phyloP scores from a whole-genome alignment of 2,888 invertebrate genomes.

The Drosophila borborema region DNA sequence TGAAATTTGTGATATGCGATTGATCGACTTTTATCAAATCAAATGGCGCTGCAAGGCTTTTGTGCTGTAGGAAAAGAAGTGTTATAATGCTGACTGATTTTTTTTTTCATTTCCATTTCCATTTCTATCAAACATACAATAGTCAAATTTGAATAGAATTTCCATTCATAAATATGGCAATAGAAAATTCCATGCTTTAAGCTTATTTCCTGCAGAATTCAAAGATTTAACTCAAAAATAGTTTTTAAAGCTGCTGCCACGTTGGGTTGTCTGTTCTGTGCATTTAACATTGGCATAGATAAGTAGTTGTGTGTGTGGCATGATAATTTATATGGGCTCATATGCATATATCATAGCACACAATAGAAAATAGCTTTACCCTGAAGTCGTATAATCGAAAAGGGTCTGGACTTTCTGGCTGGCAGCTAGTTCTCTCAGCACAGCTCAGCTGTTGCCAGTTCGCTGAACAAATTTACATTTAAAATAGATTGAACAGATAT shows the following conservation, averaged over 20 bases:
- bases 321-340: constrained; percentile 41
- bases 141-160: neutral
- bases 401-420: constrained; percentile 34
- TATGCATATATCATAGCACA: constrained; percentile 41
- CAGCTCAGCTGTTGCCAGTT: constrained; percentile 24
- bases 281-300: constrained; percentile 9
- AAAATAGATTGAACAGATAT: constrained; percentile 31
- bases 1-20: neutral
- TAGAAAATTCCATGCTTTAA: neutral
- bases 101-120: neutral
- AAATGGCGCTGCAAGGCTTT: neutral
- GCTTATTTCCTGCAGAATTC: too few relatives aligned
- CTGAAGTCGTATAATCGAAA: constrained; percentile 24
- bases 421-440: neutral
- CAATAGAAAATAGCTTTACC: constrained; percentile 26
- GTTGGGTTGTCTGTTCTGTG: neutral
- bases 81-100: neutral
- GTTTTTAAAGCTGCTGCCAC: constrained; percentile 8
- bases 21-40: neutral
- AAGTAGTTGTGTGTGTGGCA: constrained; percentile 24
- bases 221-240: neutral
- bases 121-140: neutral
- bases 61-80: neutral
- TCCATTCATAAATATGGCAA: neutral
- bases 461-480: constrained; percentile 44